phyloP scores from a whole-genome alignment of 2,113 vertebrate genomes.

The Egretta garzetta region DNA sequence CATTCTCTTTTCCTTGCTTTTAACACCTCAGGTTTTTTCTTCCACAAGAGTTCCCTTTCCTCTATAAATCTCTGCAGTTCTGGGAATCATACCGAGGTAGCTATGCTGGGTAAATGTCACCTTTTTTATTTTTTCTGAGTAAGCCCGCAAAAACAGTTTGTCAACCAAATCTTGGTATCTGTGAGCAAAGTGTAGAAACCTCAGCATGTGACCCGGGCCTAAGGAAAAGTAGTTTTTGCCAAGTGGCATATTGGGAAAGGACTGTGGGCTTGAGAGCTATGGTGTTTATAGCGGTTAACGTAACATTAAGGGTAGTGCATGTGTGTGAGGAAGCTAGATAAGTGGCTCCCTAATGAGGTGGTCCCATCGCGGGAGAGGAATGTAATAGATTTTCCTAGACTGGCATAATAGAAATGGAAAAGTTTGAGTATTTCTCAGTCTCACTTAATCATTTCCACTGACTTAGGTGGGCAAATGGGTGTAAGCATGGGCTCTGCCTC shows the following conservation, averaged over 20 bases:
- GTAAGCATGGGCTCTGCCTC: neutral
- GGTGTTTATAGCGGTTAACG: neutral
- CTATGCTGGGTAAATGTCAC: neutral
- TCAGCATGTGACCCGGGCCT: neutral
- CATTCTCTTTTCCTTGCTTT: neutral
- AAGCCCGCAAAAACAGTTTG: neutral
- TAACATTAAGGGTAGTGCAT: neutral
- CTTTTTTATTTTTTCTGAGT: neutral
- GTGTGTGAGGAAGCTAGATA: neutral
- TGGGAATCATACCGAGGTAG: neutral
- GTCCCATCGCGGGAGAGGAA: neutral
- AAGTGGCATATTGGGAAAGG: neutral
- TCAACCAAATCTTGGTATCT: neutral
- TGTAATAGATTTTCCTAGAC: neutral
- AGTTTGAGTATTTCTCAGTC: neutral
- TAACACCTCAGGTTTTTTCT: neutral
- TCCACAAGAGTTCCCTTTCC: neutral
- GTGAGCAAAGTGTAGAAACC: neutral
- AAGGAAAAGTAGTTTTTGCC: neutral
- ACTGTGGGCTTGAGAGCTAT: neutral
- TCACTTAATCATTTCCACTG: conserved; percentile 5
- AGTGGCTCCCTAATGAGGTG: neutral
- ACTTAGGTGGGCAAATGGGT: neutral
- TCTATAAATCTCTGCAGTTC: neutral
- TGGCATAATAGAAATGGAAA: conserved; percentile 13